Conservation (phyloP, 2,113 vertebrate species). For the Athene noctua region DNA sequence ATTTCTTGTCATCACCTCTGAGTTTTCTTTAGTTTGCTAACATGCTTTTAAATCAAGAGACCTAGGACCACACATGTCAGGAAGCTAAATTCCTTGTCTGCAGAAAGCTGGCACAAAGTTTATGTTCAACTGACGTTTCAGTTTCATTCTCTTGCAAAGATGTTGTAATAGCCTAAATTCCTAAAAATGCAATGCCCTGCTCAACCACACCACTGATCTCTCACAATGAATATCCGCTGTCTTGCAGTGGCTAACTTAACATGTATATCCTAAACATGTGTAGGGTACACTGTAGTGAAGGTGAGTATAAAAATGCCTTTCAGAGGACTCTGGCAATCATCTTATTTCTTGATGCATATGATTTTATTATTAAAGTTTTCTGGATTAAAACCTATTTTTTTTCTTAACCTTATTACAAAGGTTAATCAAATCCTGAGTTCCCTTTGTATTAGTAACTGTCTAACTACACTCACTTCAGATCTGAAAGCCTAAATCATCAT, state of each 20-base stretch:
- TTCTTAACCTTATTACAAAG: not conserved
- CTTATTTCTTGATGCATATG: not conserved
- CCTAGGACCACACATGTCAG: not conserved
- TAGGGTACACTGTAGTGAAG: not conserved
- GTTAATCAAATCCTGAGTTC: not conserved
- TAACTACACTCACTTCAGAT: not conserved
- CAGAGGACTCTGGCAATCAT: not conserved
- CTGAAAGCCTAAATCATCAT: not conserved
- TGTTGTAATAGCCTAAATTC: not conserved
- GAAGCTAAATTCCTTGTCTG: not conserved
- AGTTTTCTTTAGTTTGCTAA: not conserved
- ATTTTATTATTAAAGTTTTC: not conserved
- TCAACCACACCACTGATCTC: not conserved
- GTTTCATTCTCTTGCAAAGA: not conserved
- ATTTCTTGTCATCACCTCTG: not conserved
- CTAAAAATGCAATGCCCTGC: not conserved
- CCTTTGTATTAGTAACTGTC: not conserved
- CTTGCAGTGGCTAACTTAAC: not conserved
- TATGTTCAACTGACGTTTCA: not conserved
- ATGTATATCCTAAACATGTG: fast-evolving
- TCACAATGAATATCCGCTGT: not conserved
- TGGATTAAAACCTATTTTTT: not conserved
- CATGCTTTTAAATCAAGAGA: not conserved
- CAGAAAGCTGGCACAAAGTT: not conserved
- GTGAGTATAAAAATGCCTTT: not conserved